Evolutionary conservation across 1,140 invertebrate species (phyloP), one percentile per base, ranked within the genome.

Genomic region (Drosophila sucinea): DNA sequence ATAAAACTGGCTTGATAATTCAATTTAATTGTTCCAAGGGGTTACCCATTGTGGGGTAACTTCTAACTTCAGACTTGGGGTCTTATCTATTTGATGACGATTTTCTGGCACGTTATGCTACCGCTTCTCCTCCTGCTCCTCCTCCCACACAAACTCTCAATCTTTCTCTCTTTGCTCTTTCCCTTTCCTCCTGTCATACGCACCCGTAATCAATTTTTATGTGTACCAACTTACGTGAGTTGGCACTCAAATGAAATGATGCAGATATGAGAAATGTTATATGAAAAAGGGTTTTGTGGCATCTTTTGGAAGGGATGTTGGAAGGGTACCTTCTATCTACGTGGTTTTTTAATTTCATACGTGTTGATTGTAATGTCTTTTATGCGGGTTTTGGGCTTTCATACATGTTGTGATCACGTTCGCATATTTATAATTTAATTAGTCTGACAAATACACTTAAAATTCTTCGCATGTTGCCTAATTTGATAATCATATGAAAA

Each of bases 141-240:
- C 25, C 2, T 2, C 2, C 4, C 2, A 17, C 5, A 23, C 17
- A 44, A 5, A 2, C 44, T 3, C 17, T 7, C 17, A 2, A 6
- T 7, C 17, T 47, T 47, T 7, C 23, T 23, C 5, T 23, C 6
- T 47, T 17, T 17, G 17, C 44, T 47, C 17, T 47, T 17, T 47
- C 1, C 44, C 44, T 25, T 51, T 23, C 5, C 54, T 58, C 56
- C 17, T 38, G 17, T 72, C 73, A 87, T 83, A 87, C 73, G 72
- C 77, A 80, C 61, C 32, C 66, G 84, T 83, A 87, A 87, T 87
- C 83, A 87, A 87, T 87, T 86, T 86, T 87, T 83, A 87, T 79
- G 79, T 67, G 62, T 58, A 61, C 38, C 69, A 25, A 47, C 56
- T 57, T 87, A 89, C 83, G 83, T 87, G 83, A 77, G 70, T 30